Percentiles rank a stretch among this genome's conserved stretches.
phyloP scores from a whole-genome alignment of 2,888 invertebrate species.

The Xanthia togata region DNA sequence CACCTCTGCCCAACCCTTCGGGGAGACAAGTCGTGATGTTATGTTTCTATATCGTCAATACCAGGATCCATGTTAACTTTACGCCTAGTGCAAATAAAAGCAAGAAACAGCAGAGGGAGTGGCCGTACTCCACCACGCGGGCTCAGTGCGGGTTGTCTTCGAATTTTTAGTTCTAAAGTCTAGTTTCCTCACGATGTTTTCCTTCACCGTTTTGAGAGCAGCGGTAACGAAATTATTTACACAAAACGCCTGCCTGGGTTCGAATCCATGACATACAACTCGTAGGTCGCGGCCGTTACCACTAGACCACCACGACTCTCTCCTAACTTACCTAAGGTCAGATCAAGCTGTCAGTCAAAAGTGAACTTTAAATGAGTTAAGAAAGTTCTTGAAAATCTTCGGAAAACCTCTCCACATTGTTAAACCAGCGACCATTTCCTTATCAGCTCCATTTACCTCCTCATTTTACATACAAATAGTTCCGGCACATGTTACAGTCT shows the following conservation, averaged over 20 bases:
- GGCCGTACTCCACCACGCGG: too few relatives aligned
- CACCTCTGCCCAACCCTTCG: too few relatives aligned
- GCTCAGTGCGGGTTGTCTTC: too few relatives aligned
- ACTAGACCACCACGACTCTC: too few relatives aligned
- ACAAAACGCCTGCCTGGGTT: too few relatives aligned
- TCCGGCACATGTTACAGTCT: conserved; percentile 12
- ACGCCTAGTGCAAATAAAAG: not conserved
- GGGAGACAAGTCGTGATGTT: too few relatives aligned
- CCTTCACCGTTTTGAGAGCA: too few relatives aligned
- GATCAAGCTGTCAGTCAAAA: not conserved
- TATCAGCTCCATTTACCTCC: conserved; percentile 6
- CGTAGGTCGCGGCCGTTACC: too few relatives aligned
- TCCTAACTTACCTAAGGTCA: not conserved
- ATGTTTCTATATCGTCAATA: not conserved
- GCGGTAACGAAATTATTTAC: too few relatives aligned
- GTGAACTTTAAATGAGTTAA: not conserved
- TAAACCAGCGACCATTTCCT: not conserved
- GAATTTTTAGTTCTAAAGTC: too few relatives aligned
- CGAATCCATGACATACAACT: too few relatives aligned
- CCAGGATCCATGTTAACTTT: not conserved
- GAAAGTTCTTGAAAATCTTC: not conserved
- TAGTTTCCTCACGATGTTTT: too few relatives aligned
- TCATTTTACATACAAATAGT: conserved; percentile 36
- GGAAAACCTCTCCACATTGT: not conserved
- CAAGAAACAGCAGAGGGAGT: not conserved